Base-by-base conservation (phyloP, 1,140 invertebrate species). In the Bombus sibiricus region DNA sequence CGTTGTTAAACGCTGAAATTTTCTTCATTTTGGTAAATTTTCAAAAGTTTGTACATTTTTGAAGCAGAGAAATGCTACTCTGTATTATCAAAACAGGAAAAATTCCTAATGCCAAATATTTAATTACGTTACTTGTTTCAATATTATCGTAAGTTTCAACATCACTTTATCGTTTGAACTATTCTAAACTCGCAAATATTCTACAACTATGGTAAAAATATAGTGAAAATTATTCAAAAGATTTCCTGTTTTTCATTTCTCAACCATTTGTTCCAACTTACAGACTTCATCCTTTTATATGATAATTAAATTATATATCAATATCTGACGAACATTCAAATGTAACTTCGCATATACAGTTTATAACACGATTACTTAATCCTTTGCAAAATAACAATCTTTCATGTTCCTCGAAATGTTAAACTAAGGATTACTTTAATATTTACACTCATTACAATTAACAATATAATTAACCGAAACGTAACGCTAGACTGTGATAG, bases 401-500 rank as follows among this genome's bases (percentile, higher is more conserved):
- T 83, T 28, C 43, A 39, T 28, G 43, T 32, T 39, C 6, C 10
- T 57, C 15, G 43, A 57, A 32, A 41, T 12, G 39, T 78, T 79
- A 69, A 84, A 84, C 68, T 62, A 59, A 84, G 62, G n/a, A 72
- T 62, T n/a, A 72, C 47, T 62, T 34, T 71, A 79, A 72, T 84
- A 84, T 79, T 84, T 84, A 84, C 83, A 84, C 66, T 68, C 66
- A 41, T 39, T 79, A 84, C 37, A 71, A 84, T 84, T 59, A 79
- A 79, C 74, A 32, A 83, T 83, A 83, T 28, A 75, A 74, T 82
- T 74, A 39, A 74, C 25, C 57, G 81, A 74, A 41, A 82, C 43
- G 34, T 66, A 83, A 28, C 28, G 15, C 18, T 83, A 69, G 37
- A 78, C 28, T 68, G 77, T 12, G 66, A 69, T 25, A 57, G 32